Conservation (phyloP, 92 coral and sea anemone genomes). For the Phenganax subtilis region DNA sequence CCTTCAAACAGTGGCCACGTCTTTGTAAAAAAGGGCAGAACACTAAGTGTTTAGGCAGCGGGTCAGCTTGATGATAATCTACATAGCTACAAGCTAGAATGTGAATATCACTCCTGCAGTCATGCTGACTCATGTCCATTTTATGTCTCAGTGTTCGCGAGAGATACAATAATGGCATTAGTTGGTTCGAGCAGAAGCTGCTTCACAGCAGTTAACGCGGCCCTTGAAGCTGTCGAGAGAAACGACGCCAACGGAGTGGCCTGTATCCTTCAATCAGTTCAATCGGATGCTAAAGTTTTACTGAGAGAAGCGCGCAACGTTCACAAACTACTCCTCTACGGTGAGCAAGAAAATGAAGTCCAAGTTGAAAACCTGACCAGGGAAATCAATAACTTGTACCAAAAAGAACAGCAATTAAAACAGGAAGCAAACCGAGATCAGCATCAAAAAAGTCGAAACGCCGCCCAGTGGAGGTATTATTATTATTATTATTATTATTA, state of each 20-base stretch:
- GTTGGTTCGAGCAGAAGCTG: conserved; percentile 42
- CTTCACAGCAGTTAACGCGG: conserved; percentile 47
- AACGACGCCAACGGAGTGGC: conserved; percentile 40
- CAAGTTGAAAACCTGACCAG: conserved; percentile 40
- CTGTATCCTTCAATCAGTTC: conserved; percentile 30
- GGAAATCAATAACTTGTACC: conserved; percentile 45
- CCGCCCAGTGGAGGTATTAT: neutral
- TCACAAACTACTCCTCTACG: conserved; percentile 7
- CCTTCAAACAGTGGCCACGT: no score
- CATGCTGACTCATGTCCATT: no score
- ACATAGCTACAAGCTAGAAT: no score
- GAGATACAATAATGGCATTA: conserved; percentile 43
- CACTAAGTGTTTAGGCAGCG: no score
- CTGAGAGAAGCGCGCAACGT: conserved; percentile 27
- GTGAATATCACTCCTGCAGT: no score
- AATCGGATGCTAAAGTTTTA: conserved; percentile 40
- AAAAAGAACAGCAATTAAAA: conserved; percentile 25
- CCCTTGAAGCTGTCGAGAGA: conserved; percentile 41
- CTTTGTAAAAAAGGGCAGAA: no score
- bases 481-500: no score
- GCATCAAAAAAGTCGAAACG: neutral
- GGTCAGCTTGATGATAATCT: no score
- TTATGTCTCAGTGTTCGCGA: no score
- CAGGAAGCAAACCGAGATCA: conserved; percentile 23
- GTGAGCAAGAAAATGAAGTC: conserved; percentile 29